Conservation (phyloP, 2,797 vertebrate genomes). For the Pteropus rufus region DNA sequence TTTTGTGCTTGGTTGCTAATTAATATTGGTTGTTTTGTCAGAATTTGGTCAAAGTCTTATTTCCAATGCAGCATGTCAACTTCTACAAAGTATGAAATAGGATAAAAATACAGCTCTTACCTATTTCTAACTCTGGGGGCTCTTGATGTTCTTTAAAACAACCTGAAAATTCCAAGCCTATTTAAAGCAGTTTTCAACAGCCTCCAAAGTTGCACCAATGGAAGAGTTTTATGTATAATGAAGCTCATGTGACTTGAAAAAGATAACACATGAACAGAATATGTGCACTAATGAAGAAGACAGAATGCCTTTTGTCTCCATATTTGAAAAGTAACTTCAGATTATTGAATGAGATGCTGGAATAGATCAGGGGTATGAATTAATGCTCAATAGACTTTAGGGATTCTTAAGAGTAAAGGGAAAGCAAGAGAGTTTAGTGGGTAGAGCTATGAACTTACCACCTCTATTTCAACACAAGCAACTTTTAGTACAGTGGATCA, state of each 20-base stretch:
- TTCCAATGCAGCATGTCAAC: neutral
- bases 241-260: neutral
- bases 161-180: neutral
- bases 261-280: neutral
- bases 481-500: neutral
- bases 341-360: neutral
- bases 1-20: neutral
- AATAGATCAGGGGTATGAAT: neutral
- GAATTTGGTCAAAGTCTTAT: neutral
- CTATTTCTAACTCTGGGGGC: neutral
- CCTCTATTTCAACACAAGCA: neutral
- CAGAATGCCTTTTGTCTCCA: neutral
- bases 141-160: neutral
- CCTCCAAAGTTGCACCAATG: neutral
- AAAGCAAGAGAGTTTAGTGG: neutral
- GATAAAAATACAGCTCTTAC: neutral
- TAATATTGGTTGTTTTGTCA: neutral
- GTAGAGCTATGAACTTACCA: neutral
- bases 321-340: neutral
- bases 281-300: neutral
- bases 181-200: neutral
- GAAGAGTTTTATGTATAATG: neutral
- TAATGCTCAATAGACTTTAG: neutral
- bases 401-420: neutral
- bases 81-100: neutral